Evolutionary conservation across 2,797 vertebrate genomes (phyloP).

Genomic region (Paguma larvata): DNA sequence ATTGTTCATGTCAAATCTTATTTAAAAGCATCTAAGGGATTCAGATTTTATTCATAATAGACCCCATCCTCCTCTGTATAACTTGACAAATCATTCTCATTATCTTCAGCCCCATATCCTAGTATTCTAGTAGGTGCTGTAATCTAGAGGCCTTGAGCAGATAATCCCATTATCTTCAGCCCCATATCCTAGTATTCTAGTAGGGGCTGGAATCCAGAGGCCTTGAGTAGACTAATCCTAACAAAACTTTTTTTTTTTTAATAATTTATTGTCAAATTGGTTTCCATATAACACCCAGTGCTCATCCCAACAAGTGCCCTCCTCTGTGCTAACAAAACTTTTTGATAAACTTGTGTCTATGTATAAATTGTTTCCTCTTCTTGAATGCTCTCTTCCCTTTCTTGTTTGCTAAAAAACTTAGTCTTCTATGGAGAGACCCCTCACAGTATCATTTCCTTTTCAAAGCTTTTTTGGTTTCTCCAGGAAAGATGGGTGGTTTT

Average conservation of each 20-base stretch:
- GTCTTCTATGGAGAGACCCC: background rate
- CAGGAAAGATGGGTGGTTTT: background rate
- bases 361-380: background rate
- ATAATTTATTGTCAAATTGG: too few relatives aligned
- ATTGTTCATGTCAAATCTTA: background rate
- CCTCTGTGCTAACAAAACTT: background rate
- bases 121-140: background rate
- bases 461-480: background rate
- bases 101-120: background rate
- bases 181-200: too few relatives aligned
- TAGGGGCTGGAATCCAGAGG: too few relatives aligned
- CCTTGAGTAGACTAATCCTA: too few relatives aligned
- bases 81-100: background rate
- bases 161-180: too few relatives aligned
- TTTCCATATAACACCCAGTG: too few relatives aligned
- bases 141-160: background rate
- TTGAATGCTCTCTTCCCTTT: background rate
- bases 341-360: background rate
- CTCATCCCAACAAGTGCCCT: too few relatives aligned
- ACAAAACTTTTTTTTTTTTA: too few relatives aligned
- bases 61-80: background rate
- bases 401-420: background rate
- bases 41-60: background rate
- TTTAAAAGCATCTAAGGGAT: background rate
- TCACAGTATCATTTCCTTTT: background rate